These are phyloP conservation scores for chimpanzee (Pan troglodytes) DNA, from an alignment of 2,113 vertebrate species.

Conservation along the genomic window DNA sequence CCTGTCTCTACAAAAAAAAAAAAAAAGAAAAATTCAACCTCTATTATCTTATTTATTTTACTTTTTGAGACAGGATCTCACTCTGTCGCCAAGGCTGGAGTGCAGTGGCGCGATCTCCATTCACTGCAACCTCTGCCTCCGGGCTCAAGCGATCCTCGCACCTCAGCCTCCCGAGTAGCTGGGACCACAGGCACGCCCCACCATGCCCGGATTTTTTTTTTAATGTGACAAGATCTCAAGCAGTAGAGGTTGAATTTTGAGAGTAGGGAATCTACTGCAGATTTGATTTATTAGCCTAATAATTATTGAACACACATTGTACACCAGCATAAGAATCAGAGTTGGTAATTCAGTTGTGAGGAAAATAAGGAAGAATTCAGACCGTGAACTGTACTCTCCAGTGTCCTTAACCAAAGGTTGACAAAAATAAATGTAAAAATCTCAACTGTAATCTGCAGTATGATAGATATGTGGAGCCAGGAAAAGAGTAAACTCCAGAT, in stretches of 20 bases:
- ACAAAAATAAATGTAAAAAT: neutral
- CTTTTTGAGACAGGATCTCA: too few species aligned
- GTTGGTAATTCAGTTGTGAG: neutral
- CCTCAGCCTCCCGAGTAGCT: too few species aligned
- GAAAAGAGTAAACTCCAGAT: neutral
- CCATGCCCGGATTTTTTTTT: too few species aligned
- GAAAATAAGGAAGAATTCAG: neutral
- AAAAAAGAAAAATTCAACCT: neutral
- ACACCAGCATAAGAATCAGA: neutral
- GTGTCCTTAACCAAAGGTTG: neutral
- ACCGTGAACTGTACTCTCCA: neutral
- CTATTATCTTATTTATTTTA: too few species aligned
- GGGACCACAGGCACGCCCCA: too few species aligned
- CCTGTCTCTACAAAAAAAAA: neutral
- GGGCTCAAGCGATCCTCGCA: too few species aligned
- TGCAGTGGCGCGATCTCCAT: too few species aligned
- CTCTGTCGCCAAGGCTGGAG: too few species aligned
- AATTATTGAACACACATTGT: neutral
- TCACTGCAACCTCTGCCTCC: too few species aligned
- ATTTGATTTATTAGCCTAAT: neutral
- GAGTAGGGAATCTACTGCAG: neutral
- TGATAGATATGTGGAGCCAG: neutral
- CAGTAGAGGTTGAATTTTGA: neutral
- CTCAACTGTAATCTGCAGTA: neutral
- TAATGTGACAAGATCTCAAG: too few species aligned